Evolutionary conservation across 2,888 invertebrate genomes (phyloP).

Genomic region (Drosophila kuntzei): DNA sequence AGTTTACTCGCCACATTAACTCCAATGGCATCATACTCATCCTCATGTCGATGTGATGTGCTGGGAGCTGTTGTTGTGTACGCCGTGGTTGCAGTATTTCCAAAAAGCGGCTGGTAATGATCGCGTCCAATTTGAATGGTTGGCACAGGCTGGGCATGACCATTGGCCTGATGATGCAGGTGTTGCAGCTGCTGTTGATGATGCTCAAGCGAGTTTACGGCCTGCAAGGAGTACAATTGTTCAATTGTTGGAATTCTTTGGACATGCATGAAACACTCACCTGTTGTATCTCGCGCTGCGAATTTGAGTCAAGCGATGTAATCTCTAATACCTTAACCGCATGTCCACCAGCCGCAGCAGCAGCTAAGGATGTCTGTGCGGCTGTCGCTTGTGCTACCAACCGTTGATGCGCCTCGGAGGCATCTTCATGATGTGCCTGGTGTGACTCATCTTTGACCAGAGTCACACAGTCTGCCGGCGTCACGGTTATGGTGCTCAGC

Average conservation of each 20-base stretch:
- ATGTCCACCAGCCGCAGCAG: constrained; percentile 64
- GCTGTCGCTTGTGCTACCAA: constrained; percentile 69
- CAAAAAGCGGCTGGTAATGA: constrained; percentile 83
- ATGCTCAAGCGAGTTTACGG: constrained; percentile 84
- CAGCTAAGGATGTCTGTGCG: constrained; percentile 60
- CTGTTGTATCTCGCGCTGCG: constrained; percentile 84
- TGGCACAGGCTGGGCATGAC: constrained; percentile 78
- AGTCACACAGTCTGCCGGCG: constrained; percentile 79
- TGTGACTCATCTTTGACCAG: constrained; percentile 79
- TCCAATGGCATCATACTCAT: constrained; percentile 85
- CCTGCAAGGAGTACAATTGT: constrained; percentile 52
- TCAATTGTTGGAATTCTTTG: background rate
- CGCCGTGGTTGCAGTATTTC: constrained; percentile 70
- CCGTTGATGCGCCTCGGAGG: constrained; percentile 71
- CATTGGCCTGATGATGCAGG: constrained; percentile 79
- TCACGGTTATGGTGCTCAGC: constrained; percentile 68
- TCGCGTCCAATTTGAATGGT: constrained; percentile 84
- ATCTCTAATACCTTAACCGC: constrained; percentile 84
- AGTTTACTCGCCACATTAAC: constrained; percentile 84
- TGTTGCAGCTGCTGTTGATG: constrained; percentile 83
- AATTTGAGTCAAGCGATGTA: constrained; percentile 84
- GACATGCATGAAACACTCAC: constrained; percentile 45
- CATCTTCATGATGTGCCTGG: constrained; percentile 65
- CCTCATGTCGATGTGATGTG: constrained; percentile 71
- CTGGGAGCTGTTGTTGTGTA: constrained; percentile 74